A percentile compares a stretch with the other conserved stretches of the same genome.
Conservation (phyloP, 1,140 invertebrate genomes). For the Drosophila santomea region DNA sequence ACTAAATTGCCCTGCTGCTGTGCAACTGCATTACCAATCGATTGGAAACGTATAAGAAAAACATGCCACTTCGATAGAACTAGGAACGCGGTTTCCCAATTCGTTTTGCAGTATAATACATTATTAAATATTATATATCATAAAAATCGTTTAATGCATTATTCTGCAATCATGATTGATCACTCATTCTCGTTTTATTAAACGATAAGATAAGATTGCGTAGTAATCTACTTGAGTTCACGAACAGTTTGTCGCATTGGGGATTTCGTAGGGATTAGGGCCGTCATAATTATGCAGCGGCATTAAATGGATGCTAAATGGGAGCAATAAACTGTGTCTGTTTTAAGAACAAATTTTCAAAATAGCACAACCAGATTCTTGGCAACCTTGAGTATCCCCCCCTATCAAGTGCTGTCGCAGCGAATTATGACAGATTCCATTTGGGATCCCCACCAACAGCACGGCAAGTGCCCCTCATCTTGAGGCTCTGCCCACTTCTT, state of each 20-base stretch:
- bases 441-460: constrained; percentile 16
- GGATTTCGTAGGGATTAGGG: not conserved
- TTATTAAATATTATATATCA: no score
- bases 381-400: not conserved
- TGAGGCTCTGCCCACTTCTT: not conserved
- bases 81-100: no score
- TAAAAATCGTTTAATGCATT: no score
- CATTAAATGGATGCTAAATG: not conserved
- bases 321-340: not conserved
- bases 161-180: not conserved
- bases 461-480: constrained; percentile 13
- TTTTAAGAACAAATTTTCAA: not conserved
- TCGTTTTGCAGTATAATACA: no score
- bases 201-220: constrained; percentile 9
- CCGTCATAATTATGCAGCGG: no score
- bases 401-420: constrained; percentile 8
- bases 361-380: not conserved
- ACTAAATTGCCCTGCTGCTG: not conserved
- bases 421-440: constrained; percentile 38
- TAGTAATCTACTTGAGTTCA: not conserved
- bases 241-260: constrained; percentile 11
- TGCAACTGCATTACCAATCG: no score
- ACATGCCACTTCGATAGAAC: no score
- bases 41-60: no score
- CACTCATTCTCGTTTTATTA: not conserved